Conservation (phyloP, 1,140 invertebrate species). For the Cotesia glomerata region DNA sequence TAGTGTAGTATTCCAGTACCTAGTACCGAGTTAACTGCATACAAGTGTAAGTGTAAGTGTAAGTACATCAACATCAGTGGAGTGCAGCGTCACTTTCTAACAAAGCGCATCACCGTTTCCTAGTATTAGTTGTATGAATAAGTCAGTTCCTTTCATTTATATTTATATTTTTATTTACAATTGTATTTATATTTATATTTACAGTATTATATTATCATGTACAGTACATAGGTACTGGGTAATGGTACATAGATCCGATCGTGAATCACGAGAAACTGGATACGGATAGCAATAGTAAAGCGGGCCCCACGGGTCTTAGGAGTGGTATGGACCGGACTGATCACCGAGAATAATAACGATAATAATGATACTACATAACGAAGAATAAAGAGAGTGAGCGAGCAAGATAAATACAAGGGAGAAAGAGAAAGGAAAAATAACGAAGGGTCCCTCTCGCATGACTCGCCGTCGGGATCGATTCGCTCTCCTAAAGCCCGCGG, state of each 20-base stretch:
- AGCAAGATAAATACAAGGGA: not conserved
- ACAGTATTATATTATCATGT: not conserved
- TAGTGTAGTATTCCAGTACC: too few relatives aligned
- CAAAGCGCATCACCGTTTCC: constrained; percentile 28
- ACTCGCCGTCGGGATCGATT: constrained; percentile 28
- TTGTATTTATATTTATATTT: not conserved
- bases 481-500: constrained; percentile 28
- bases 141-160: not conserved
- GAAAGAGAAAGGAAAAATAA: not conserved
- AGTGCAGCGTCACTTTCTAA: constrained; percentile 33
- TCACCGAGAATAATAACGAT: not conserved
- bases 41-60: too few relatives aligned
- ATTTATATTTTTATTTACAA: not conserved
- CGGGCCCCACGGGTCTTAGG: not conserved
- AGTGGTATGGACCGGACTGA: not conserved
- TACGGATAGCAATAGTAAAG: not conserved
- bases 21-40: too few relatives aligned
- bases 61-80: not conserved
- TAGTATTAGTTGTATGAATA: too few relatives aligned
- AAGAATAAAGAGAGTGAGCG: not conserved
- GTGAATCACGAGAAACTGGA: not conserved
- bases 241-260: not conserved
- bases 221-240: not conserved
- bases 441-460: constrained; percentile 1
- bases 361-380: not conserved